Percentiles rank a stretch among this genome's conserved stretches.
phyloP scores from a whole-genome alignment of 1,140 invertebrate genomes.

The Pissodes strobi region DNA sequence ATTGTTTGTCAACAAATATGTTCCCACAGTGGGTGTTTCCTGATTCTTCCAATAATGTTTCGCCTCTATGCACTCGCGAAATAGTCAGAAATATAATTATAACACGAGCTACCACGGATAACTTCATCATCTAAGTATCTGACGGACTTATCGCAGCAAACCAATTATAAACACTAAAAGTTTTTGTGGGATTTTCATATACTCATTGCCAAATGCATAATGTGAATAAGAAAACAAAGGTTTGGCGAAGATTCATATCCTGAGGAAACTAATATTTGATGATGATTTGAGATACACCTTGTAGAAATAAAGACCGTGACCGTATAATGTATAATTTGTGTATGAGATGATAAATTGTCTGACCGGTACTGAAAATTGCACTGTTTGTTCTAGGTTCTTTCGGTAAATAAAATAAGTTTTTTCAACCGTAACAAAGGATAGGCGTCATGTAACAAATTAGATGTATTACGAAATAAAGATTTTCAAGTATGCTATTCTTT shows the following conservation, averaged over 20 bases:
- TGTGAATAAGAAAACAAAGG: too few relatives aligned
- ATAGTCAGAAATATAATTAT: background rate
- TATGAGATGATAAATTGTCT: constrained; percentile 8
- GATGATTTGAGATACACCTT: constrained; percentile 2
- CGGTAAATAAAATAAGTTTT: constrained; percentile 6
- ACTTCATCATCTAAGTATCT: too few relatives aligned
- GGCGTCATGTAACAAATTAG: too few relatives aligned
- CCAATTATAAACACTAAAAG: background rate
- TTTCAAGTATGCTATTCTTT: too few relatives aligned
- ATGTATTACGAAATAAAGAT: too few relatives aligned
- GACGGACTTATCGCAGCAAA: too few relatives aligned
- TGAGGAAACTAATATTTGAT: constrained; percentile 21
- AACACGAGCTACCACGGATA: background rate
- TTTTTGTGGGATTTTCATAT: background rate
- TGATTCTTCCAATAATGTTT: too few relatives aligned
- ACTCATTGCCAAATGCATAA: background rate
- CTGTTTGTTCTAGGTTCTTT: background rate
- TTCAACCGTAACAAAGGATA: too few relatives aligned
- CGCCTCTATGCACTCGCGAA: too few relatives aligned
- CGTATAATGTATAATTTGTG: background rate
- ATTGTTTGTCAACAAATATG: constrained; percentile 47
- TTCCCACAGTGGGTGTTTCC: constrained; percentile 46
- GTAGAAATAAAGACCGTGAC: constrained; percentile 19
- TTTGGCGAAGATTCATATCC: constrained; percentile 17
- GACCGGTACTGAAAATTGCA: constrained; percentile 7